Conservation (phyloP, 2,113 vertebrate genomes). For the Glaucidium brasilianum region DNA sequence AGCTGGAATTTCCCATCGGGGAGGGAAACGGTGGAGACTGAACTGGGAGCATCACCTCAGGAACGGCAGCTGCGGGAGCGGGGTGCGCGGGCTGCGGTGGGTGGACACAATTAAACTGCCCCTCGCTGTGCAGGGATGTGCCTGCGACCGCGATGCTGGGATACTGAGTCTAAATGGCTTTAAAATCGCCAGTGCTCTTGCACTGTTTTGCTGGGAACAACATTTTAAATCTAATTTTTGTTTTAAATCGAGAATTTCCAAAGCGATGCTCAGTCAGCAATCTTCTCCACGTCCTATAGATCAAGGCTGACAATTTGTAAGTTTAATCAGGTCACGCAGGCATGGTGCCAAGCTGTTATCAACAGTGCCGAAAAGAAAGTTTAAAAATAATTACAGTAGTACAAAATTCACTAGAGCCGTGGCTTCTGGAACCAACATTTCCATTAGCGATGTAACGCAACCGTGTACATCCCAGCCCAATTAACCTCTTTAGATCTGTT, state of each 20-base stretch:
- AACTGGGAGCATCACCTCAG: rapidly evolving
- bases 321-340: constrained; percentile 73
- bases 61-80: rapidly evolving
- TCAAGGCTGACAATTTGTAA: constrained; percentile 74
- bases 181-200: neutral
- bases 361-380: constrained; percentile 62
- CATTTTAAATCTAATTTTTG: constrained; percentile 56
- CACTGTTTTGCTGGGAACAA: neutral
- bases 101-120: neutral
- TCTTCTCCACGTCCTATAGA: constrained; percentile 56
- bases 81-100: neutral
- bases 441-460: constrained; percentile 43
- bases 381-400: constrained; percentile 71
- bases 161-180: neutral
- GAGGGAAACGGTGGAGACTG: neutral
- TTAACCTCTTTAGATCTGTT: constrained; percentile 69
- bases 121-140: neutral
- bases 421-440: constrained; percentile 66
- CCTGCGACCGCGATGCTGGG: neutral
- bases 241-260: constrained; percentile 53
- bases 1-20: neutral
- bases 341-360: constrained; percentile 67
- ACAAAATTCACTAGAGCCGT: constrained; percentile 57
- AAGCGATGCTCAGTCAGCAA: constrained; percentile 66
- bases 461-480: constrained; percentile 61